Base-by-base conservation (phyloP, 2,888 invertebrate species). In the Acheta domesticus region DNA sequence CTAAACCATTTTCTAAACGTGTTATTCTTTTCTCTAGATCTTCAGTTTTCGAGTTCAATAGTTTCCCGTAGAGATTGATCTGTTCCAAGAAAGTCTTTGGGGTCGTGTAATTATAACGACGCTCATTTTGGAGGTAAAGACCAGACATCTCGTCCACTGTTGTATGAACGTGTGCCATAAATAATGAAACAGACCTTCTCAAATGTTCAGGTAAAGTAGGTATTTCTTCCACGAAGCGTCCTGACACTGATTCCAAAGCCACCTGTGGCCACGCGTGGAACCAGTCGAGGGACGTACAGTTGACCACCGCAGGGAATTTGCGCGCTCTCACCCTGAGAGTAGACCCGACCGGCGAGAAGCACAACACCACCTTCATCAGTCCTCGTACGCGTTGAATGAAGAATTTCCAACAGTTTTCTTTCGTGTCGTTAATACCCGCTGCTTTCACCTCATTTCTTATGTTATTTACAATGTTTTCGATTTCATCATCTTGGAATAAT, bases 181-280 rank as follows among this genome's bases (percentile, higher is more conserved):
- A 97, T 75, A 90, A 86, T 0, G 97, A 91, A 2, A 96, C 93
- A 0, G 94, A 89, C 74, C 81, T 83, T 11, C 83, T 83, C 12
- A 94, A 85, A 8, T 87, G 84, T 23, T 83, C 79, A 83, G 93
- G 92, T 79, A 97, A 87, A 16, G 92, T 89, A 81, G 93, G 91
- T 20, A 95, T 92, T 86, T 95, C 93, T 11, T 92, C 88, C 73
- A 97, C 88, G 86, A 98, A 98, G 81, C 94, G 89, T 82, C 89
- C 90, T 16, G 97, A 96, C 1, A 98, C 98, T 50, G 96, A 96
- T 82, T 93, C 91, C 84, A 98, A 88, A 49, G 98, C 98, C 85
- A 96, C 94, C 85, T 91, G 91, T 0, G 98, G 98, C 98, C 98
- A 98, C 85, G 97, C 96, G 86, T 98, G 97, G 88, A 98, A 98